These are phyloP conservation scores for Cyanoliseus patagonus DNA, from an alignment of 2,113 vertebrate species.

Conservation along the genomic window DNA sequence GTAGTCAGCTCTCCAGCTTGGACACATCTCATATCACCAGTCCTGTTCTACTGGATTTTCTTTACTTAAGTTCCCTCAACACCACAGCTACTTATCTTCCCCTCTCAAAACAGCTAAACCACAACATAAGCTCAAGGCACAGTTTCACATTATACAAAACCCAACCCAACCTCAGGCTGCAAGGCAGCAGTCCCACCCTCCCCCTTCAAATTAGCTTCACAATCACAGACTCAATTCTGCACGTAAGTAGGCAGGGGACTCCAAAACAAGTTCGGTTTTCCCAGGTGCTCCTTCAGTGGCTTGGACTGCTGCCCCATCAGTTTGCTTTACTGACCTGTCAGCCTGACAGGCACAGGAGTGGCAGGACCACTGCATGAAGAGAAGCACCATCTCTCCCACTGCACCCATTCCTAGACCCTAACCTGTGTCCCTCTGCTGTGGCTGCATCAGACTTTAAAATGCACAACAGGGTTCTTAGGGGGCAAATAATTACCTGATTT, in stretches of 20 bases:
- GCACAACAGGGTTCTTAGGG: not conserved
- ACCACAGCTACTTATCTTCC: not conserved
- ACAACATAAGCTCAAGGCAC: not conserved
- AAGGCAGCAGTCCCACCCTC: not conserved
- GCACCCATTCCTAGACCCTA: rapidly evolving
- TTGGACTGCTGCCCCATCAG: not conserved
- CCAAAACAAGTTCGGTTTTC: not conserved
- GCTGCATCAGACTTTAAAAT: not conserved
- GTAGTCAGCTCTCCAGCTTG: not conserved
- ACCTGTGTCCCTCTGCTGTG: not conserved
- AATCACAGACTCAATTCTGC: not conserved
- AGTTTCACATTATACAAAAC: not conserved
- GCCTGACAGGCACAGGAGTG: not conserved
- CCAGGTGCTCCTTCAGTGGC: not conserved
- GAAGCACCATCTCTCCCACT: not conserved
- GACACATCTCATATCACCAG: not conserved
- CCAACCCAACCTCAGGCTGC: not conserved
- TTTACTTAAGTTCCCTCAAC: not conserved
- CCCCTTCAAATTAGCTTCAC: not conserved
- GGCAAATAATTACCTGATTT: not conserved
- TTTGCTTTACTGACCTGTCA: not conserved
- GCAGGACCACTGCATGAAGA: rapidly evolving
- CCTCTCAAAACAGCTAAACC: not conserved
- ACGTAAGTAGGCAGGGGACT: rapidly evolving
- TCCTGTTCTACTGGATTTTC: not conserved